Evolutionary conservation across 2,888 invertebrate species (phyloP), one percentile per base, ranked within the genome.

Genomic region (Agrenia bidenticulata): DNA sequence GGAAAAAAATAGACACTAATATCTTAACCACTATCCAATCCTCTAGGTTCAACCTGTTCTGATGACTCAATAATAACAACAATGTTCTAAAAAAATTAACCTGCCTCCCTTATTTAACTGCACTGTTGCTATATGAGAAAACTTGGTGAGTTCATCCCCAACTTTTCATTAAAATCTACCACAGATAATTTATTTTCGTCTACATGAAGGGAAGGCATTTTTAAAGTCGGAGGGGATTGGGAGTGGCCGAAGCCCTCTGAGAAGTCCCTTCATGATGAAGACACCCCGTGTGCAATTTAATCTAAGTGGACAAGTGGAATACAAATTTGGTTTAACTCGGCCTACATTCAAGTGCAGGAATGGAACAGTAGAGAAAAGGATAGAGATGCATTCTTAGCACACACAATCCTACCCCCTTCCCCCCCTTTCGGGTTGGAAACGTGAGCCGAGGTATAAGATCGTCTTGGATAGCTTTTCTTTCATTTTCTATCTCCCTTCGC

Each of bases 271-370:
- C 19, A 4, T 19, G 45, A 45, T 45, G 9, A 45, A 45, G 51
- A 19, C 24, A 51, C 51, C 51, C 24, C 51, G 24, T 51, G 51
- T 51, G 51, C 51, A 51, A 51, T 51, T 51, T 51, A 51, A 51
- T 51, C 51, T 19, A 51, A 51, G 51, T 51, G 51, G 51, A 51
- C 51, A 51, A 24, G 23, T 19, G 51, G 51, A 51, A 55, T 55
- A 55, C 55, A 55, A 32, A 55, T 55, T 37, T 32, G 55, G 27
- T 51, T 51, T 51, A 21, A 13, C 19, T 23, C 51, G 15, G 24
- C 51, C 26, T 17, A 51, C 26, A 17, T 24, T 51, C 23, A 51
- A 51, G 24, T 51, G 21, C 26, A 23, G 23, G 13, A 21, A 7
- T 2, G 15, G 9, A 51, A 51, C 51, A 23, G 51, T 4, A 45